Evolutionary conservation across 2,888 invertebrate species (phyloP).

Genomic region (Xanthia togata): DNA sequence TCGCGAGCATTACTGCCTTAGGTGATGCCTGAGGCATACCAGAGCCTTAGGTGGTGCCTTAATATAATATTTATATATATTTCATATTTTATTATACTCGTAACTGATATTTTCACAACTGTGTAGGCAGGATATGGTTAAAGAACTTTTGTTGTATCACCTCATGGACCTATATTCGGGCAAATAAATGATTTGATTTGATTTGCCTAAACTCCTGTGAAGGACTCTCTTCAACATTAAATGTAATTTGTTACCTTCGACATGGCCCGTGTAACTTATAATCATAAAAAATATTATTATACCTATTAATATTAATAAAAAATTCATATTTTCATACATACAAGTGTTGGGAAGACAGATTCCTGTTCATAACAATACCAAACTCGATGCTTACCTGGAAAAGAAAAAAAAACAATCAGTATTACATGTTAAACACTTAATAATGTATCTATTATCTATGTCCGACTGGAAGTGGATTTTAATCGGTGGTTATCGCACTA

Average conservation of each 20-base stretch:
- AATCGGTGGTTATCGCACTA: conserved; percentile 26
- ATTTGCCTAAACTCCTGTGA: neutral
- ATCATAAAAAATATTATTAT: neutral
- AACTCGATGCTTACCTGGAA: conserved; percentile 68
- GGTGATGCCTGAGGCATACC: too few relatives aligned
- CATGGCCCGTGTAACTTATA: neutral
- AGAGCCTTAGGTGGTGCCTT: too few relatives aligned
- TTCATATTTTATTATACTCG: too few relatives aligned
- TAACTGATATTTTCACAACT: too few relatives aligned
- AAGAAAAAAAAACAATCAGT: conserved; percentile 57
- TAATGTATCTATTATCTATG: conserved; percentile 30
- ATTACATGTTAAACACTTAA: conserved; percentile 28
- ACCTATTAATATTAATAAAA: neutral
- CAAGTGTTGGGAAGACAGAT: conserved; percentile 20
- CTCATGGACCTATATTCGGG: too few relatives aligned
- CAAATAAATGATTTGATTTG: too few relatives aligned
- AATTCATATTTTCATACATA: conserved; percentile 46
- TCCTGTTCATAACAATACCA: conserved; percentile 23
- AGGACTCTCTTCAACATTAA: too few relatives aligned
- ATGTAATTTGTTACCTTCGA: neutral
- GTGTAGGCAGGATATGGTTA: too few relatives aligned
- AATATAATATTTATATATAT: too few relatives aligned
- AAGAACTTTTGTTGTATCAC: too few relatives aligned
- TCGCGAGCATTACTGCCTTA: too few relatives aligned
- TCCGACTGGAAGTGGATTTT: conserved; percentile 41